Base-by-base conservation (phyloP, 1,140 invertebrate genomes). In the Caenorhabditis briggsae region DNA sequence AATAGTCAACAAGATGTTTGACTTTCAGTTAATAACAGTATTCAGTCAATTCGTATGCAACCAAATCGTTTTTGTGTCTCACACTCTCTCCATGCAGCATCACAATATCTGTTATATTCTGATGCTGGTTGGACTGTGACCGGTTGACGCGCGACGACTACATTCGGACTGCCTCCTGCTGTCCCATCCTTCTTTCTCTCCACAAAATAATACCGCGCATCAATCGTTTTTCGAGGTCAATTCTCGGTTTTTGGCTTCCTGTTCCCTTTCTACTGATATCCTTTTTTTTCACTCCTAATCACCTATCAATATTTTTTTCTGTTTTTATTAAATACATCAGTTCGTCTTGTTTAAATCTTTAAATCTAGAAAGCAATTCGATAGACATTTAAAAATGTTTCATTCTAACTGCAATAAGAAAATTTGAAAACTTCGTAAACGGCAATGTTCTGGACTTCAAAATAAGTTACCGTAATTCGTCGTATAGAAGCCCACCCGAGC, bases 191-290 rank as follows among this genome's bases (percentile, higher is more conserved):
- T 41, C 5, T 14, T 16, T 6, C 11, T 46, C 64, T 70, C 33
- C 33, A 33, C 33, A 33, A 33, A 33, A 33, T 33, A 33, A 33
- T 33, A 33, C 33, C 46, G 46, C 70, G 70, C 70, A 78, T 78
- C 70, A 78, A 78, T 78, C 46, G 70, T 78, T 78, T 70, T 70
- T 78, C 70, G 70, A 78, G 70, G 70, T 78, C 70, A 78, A 53
- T 78, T 78, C 70, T 78, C 70, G 70, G n/a, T 78, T 78, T 78
- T 78, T 78, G 70, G 46, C 70, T 78, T 78, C 12, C 12, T 11
- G n/a, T 78, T 53, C 70, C 46, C 41, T 12, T 46, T 50, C 16
- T 23, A 41, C n/a, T 78, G 9, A 12, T 70, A 70, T 70, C 64
- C 58, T n/a, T 59, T 65, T n/a, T n/a, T n/a, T n/a, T n/a, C n/a